These are phyloP conservation scores for Anguilla megastoma DNA, from an alignment of 2,797 vertebrate genomes.

Conservation along the genomic window DNA sequence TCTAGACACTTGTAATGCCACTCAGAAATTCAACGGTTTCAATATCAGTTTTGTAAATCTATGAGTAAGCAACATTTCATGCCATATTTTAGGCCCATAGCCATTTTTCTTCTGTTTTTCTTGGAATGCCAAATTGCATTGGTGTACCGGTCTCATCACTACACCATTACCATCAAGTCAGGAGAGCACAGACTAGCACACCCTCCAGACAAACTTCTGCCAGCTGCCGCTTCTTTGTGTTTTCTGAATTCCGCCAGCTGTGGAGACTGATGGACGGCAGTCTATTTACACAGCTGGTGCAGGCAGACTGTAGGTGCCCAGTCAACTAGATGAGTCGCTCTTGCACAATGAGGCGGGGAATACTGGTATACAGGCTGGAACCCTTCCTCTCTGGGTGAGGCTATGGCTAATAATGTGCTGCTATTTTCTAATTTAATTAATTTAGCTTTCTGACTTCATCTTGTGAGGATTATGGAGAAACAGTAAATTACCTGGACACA, in stretches of 20 bases:
- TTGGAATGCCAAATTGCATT: neutral
- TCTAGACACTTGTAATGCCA: neutral
- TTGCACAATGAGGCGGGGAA: neutral
- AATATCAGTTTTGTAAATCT: neutral
- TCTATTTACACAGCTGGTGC: neutral
- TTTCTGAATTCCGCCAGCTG: neutral
- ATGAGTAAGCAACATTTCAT: too few species aligned
- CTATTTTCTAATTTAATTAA: neutral
- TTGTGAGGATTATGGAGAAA: neutral
- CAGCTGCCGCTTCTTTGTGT: neutral
- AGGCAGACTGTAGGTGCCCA: neutral
- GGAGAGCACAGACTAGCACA: neutral
- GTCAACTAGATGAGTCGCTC: neutral
- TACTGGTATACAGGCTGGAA: neutral
- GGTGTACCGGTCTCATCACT: neutral
- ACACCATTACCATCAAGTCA: neutral
- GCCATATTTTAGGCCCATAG: neutral
- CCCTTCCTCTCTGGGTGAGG: neutral
- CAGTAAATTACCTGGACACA: conserved; percentile 59
- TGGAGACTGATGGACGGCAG: neutral
- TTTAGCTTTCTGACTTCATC: neutral
- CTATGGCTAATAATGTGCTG: neutral
- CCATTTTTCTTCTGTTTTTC: neutral
- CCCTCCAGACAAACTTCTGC: neutral
- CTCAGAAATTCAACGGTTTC: neutral